A percentile compares a stretch with the other conserved stretches of the same genome.
Evolutionary conservation across 1,140 invertebrate genomes (phyloP).

Genomic region (Teleopsis dalmanni): DNA sequence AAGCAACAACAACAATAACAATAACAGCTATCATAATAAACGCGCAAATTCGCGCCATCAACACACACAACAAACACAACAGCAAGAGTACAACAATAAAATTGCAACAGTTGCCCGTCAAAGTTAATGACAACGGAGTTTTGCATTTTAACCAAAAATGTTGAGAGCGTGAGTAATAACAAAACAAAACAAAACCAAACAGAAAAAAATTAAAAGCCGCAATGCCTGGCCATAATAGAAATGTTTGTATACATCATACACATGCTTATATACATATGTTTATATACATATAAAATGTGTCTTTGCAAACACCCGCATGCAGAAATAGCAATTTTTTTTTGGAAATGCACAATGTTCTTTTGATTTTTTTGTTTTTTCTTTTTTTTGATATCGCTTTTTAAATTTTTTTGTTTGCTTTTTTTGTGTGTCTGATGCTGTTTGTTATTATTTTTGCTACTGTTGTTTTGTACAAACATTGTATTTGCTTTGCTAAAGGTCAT

Average conservation of each 20-base stretch:
- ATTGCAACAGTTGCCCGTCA: slow-evolving; percentile 7
- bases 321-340: no score
- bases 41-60: no score
- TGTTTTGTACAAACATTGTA: background rate
- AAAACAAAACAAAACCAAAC: background rate
- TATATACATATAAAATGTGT: no score
- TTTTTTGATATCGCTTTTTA: background rate
- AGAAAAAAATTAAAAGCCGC: no score
- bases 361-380: background rate
- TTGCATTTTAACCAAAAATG: slow-evolving; percentile 6
- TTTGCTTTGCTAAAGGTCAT: background rate
- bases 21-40: background rate
- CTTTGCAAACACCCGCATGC: no score
- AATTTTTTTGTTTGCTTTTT: no score
- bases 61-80: no score
- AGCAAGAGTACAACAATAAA: background rate
- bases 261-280: no score
- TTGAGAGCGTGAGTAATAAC: no score
- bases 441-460: background rate
- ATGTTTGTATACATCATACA: no score
- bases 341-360: background rate
- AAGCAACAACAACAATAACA: background rate
- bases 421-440: slow-evolving; percentile 2
- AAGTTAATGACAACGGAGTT: slow-evolving; percentile 7
- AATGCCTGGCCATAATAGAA: no score